A percentile compares a stretch with the other conserved stretches of the same genome.
phyloP scores from a whole-genome alignment of 2,797 vertebrate species.

The Enteromius argenteus region DNA sequence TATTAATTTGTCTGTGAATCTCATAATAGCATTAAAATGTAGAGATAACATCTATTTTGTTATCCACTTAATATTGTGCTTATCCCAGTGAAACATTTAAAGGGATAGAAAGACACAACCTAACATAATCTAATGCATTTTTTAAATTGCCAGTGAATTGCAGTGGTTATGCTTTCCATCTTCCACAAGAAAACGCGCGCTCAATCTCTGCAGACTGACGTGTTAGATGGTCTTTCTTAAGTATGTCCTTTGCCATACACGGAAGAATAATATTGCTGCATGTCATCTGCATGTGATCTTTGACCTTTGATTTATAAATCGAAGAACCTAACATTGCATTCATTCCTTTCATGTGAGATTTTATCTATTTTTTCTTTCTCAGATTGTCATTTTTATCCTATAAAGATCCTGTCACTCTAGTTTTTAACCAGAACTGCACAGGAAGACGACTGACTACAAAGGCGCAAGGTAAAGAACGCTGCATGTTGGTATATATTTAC shows the following conservation, averaged over 20 bases:
- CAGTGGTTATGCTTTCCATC: background rate
- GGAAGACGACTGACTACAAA: conserved; percentile 57
- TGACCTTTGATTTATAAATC: background rate
- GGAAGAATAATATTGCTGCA: background rate
- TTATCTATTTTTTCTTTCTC: conserved; percentile 30
- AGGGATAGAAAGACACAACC: background rate
- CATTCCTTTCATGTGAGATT: conserved; percentile 42
- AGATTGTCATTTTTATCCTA: conserved; percentile 7
- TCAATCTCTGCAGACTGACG: conserved; percentile 7
- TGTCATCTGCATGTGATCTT: background rate
- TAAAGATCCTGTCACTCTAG: conserved; percentile 37
- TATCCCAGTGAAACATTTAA: background rate
- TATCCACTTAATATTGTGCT: background rate
- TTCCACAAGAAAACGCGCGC: background rate
- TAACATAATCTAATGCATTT: background rate
- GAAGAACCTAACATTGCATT: background rate
- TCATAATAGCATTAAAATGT: background rate
- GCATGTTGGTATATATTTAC: conserved; percentile 37
- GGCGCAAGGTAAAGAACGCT: conserved; percentile 47
- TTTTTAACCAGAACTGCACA: conserved; percentile 52
- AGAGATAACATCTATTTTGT: background rate
- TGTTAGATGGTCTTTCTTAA: conserved; percentile 14
- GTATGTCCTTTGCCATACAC: background rate
- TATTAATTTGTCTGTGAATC: background rate
- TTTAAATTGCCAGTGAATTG: background rate